Conservation (phyloP, 2,797 vertebrate species). For the Scleropages formosus region DNA sequence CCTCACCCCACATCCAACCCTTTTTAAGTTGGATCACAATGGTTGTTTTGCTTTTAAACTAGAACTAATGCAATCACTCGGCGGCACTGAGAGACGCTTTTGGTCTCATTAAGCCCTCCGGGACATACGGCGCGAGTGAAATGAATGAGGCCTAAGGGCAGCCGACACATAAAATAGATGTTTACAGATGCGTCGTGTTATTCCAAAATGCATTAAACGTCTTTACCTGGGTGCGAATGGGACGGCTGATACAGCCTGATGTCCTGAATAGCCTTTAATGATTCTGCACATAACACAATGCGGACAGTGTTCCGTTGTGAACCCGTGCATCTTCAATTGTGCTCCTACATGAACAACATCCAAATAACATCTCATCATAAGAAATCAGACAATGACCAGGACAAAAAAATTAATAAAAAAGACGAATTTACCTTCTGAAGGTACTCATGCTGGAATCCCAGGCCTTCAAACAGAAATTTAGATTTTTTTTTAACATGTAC, state of each 20-base stretch:
- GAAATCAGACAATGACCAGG: too few relatives aligned
- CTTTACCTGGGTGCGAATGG: background rate
- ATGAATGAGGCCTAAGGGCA: conserved; percentile 14
- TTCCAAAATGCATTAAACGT: background rate
- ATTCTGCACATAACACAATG: background rate
- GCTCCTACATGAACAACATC: too few relatives aligned
- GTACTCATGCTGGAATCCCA: too few relatives aligned
- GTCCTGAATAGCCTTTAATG: background rate
- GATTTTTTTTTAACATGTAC: too few relatives aligned
- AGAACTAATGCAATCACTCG: conserved; percentile 6
- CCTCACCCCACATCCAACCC: conserved; percentile 12
- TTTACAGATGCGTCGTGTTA: conserved; percentile 7
- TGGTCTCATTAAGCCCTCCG: background rate
- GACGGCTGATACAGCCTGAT: background rate
- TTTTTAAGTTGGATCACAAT: conserved; percentile 25
- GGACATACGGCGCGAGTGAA: background rate
- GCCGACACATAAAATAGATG: conserved; percentile 2
- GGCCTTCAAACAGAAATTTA: too few relatives aligned
- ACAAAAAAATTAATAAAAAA: too few relatives aligned
- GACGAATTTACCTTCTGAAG: too few relatives aligned
- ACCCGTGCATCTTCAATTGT: too few relatives aligned
- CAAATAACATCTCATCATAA: too few relatives aligned
- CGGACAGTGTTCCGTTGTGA: background rate
- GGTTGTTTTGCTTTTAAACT: conserved; percentile 21
- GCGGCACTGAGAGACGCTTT: background rate